phyloP scores from a whole-genome alignment of 2,888 invertebrate genomes.

The Sthenelais limicola region DNA sequence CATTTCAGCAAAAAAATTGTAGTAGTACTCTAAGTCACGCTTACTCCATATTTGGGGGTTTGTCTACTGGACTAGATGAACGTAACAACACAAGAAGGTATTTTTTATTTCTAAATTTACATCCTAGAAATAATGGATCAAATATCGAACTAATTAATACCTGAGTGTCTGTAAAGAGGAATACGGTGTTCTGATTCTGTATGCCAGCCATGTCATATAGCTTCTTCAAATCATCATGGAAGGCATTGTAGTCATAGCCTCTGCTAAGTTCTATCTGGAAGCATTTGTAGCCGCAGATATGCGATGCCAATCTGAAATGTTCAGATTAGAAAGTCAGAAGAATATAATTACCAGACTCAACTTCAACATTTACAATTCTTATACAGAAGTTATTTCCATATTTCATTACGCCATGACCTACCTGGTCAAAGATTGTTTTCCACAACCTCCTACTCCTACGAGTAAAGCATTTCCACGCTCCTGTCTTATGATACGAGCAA shows the following conservation, averaged over 20 bases:
- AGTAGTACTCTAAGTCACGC: too few relatives aligned
- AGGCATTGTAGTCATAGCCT: constrained; percentile 85
- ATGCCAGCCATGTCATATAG: constrained; percentile 87
- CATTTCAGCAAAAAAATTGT: too few relatives aligned
- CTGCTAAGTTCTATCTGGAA: constrained; percentile 90
- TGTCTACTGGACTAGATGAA: too few relatives aligned
- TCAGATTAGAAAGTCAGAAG: too few relatives aligned
- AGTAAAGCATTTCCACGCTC: constrained; percentile 72
- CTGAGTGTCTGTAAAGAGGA: constrained; percentile 89
- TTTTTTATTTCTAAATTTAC: too few relatives aligned
- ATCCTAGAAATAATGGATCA: too few relatives aligned
- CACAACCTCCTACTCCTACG: constrained; percentile 73
- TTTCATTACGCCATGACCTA: not conserved
- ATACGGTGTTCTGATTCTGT: constrained; percentile 82
- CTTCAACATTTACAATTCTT: not conserved
- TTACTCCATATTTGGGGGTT: too few relatives aligned
- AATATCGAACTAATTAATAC: constrained; percentile 55
- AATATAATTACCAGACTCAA: too few relatives aligned
- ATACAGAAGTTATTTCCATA: not conserved
- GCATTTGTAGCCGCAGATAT: constrained; percentile 77
- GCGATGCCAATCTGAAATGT: constrained; percentile 67
- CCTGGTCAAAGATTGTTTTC: constrained; percentile 73
- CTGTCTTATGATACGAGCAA: constrained; percentile 72
- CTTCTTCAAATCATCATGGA: constrained; percentile 88
- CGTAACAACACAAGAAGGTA: too few relatives aligned